Conservation (phyloP, 2,113 vertebrate genomes). For the Agapornis roseicollis region DNA sequence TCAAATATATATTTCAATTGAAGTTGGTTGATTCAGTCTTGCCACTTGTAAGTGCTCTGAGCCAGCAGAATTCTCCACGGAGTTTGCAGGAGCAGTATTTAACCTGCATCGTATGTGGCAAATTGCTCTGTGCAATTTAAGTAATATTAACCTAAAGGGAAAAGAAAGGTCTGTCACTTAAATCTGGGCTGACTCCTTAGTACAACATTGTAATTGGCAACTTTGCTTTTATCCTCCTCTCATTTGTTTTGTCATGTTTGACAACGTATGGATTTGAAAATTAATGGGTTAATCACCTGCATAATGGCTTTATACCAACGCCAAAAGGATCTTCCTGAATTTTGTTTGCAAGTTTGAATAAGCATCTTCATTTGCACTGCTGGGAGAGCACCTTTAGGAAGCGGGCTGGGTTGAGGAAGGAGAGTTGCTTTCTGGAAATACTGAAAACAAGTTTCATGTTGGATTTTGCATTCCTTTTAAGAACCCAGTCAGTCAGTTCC, state of each 20-base stretch:
- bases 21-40: background rate
- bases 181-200: background rate
- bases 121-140: background rate
- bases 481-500: background rate
- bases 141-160: constrained; percentile 14
- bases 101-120: background rate
- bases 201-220: background rate
- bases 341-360: background rate
- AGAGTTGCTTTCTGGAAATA: background rate
- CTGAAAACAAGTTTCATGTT: background rate
- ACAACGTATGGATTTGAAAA: constrained; percentile 14
- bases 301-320: background rate
- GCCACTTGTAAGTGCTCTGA: background rate
- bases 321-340: background rate
- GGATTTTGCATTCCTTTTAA: background rate
- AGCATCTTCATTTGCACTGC: background rate
- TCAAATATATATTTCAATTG: background rate
- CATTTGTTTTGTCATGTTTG: background rate
- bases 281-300: constrained; percentile 49
- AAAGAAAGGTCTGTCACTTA: constrained; percentile 34
- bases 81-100: background rate
- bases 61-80: constrained; percentile 4
- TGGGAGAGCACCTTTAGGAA: background rate
- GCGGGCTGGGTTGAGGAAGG: background rate
- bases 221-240: constrained; percentile 19